Evolutionary conservation across 2,113 vertebrate species (phyloP).

Genomic region (Muscicapa adusta): DNA sequence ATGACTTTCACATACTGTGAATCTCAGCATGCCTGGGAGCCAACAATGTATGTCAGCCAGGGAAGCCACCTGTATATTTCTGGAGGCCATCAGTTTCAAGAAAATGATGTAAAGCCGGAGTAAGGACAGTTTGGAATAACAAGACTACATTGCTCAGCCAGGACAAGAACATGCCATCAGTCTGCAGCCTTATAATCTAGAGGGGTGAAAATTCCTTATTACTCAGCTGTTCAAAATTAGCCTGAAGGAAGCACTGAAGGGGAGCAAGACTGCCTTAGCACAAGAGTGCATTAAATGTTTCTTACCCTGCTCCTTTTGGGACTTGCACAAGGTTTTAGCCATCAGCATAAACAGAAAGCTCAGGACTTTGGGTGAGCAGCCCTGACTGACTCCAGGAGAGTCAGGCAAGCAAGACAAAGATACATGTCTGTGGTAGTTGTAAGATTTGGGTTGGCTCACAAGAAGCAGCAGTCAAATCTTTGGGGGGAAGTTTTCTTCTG

Average conservation of each 20-base stretch:
- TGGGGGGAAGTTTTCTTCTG: background rate
- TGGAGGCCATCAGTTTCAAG: background rate
- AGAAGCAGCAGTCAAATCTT: background rate
- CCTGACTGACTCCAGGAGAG: background rate
- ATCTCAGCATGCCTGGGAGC: background rate
- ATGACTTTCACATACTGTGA: background rate
- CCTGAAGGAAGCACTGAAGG: background rate
- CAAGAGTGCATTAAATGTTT: background rate
- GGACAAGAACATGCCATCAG: background rate
- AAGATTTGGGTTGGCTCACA: background rate
- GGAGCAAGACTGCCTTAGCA: background rate
- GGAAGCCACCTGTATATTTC: background rate
- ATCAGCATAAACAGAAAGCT: background rate
- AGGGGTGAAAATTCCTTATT: background rate
- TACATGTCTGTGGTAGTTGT: background rate
- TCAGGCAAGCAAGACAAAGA: background rate
- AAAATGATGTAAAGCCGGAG: background rate
- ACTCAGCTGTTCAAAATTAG: background rate
- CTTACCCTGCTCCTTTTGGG: background rate
- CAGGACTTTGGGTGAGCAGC: background rate
- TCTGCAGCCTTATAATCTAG: background rate
- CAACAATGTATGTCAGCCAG: background rate
- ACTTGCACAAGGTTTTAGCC: background rate
- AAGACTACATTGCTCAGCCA: background rate
- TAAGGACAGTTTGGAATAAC: background rate